Conservation (phyloP, 2,113 vertebrate species). For the Nematolebias whitei region DNA sequence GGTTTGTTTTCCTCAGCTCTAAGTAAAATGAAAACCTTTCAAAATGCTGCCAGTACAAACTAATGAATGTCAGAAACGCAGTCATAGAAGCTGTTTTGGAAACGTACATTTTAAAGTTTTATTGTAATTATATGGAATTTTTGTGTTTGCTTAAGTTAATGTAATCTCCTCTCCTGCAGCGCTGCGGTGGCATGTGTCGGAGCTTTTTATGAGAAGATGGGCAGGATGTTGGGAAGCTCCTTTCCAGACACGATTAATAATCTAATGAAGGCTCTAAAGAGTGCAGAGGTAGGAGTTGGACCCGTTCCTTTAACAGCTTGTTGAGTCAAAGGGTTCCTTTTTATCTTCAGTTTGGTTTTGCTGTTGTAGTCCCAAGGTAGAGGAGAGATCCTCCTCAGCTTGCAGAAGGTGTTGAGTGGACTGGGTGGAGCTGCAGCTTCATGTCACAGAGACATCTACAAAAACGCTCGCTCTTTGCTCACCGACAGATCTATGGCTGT, state of each 20-base stretch:
- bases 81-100: no score
- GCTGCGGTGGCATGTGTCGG: slow-evolving; percentile 97
- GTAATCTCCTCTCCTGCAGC: slow-evolving; percentile 67
- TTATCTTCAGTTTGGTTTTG: neutral
- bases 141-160: neutral
- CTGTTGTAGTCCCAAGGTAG: slow-evolving; percentile 90
- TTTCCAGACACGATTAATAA: slow-evolving; percentile 99
- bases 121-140: neutral
- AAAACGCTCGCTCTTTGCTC: slow-evolving; percentile 92
- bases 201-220: slow-evolving; percentile 99
- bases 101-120: no score
- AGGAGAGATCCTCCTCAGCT: slow-evolving; percentile 95
- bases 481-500: slow-evolving; percentile 98
- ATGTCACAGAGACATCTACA: slow-evolving; percentile 97
- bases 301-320: neutral
- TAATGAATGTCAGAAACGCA: no score
- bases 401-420: slow-evolving; percentile 94
- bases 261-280: slow-evolving; percentile 95
- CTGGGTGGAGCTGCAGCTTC: slow-evolving; percentile 96
- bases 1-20: no score
- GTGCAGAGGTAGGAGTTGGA: slow-evolving; percentile 89
- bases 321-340: neutral
- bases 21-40: no score
- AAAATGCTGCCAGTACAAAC: no score
- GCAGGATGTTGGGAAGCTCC: slow-evolving; percentile 95